Evolutionary conservation across 1,140 invertebrate genomes (phyloP), one percentile per base, ranked within the genome.

Genomic region (Plectrocnemia conspersa): DNA sequence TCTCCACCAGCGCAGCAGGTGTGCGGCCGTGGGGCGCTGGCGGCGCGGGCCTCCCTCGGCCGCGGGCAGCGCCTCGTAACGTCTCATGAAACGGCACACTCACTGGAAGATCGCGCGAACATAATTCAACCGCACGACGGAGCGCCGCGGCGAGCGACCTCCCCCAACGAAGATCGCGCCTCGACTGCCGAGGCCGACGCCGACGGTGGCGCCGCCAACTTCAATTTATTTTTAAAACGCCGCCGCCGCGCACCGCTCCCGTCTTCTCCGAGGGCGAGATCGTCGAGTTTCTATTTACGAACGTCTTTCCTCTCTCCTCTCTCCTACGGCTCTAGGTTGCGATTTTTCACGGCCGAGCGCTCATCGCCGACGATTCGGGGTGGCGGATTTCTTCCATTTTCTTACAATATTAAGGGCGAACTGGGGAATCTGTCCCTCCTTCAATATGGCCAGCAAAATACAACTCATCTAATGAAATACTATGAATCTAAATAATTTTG

Each of bases 1-100:
- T 77, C 80, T 82, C 82, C 83, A 86, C 83, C 83, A 85, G 76
- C 82, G 84, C 68, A 85, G 81, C 69, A 86, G 79, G 77, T 83
- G 82, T 73, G 82, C 82, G 76, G 83, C 82, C 83, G 85, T 85
- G 76, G 75, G 77, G 74, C 75, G 76, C 67, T 73, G 72, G 40
- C 49, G 54, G 52, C 47, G 54, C 71, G 71, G 66, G 70, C 68
- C 67, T 67, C 71, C 67, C 70, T 66, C 71, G 68, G 69, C 66
- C 68, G 66, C 71, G 72, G 66, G 73, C 68, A 76, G 65, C 66
- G 70, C 70, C 70, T 74, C 73, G 72, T 76, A 76, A 70, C 72
- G 75, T 70, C 72, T 76, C 74, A 76, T 76, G 50, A n/a, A n/a
- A n/a, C 56, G 49, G 27, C 33, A 33, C n/a, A n/a, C 27, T 29